A percentile compares a stretch with the other conserved stretches of the same genome.
Evolutionary conservation across 2,888 invertebrate genomes (phyloP).

Genomic region (Oligia fasciuncula): DNA sequence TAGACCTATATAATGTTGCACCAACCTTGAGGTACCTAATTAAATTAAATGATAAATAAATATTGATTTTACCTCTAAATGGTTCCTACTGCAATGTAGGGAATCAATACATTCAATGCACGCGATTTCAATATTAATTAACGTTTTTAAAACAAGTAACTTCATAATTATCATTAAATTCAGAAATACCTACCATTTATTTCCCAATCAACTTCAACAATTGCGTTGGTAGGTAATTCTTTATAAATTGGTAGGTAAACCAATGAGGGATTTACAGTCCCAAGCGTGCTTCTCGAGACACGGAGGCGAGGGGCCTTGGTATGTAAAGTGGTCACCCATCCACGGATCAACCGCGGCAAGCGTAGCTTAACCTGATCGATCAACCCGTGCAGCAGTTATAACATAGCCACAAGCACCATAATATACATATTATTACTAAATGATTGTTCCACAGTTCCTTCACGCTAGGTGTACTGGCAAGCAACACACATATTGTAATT

Average conservation of each 20-base stretch:
- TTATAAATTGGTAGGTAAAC: constrained; percentile 11
- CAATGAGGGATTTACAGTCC: background rate
- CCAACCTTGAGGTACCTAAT: background rate
- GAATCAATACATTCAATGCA: constrained; percentile 13
- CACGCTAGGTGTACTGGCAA: constrained; percentile 28
- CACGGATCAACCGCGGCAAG: no score
- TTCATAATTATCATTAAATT: background rate
- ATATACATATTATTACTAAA: constrained; percentile 22
- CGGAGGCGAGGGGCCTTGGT: no score
- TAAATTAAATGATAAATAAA: background rate
- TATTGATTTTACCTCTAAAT: constrained; percentile 22
- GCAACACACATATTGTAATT: constrained; percentile 57
- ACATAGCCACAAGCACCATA: background rate
- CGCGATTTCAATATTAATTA: constrained; percentile 18
- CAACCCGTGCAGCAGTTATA: no score
- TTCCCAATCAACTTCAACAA: background rate
- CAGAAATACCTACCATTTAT: background rate
- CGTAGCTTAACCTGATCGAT: no score
- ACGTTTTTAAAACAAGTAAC: background rate
- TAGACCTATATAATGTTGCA: background rate
- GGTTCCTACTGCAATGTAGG: constrained; percentile 8
- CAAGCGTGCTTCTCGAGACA: no score
- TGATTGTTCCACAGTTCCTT: constrained; percentile 30
- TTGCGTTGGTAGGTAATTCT: background rate
- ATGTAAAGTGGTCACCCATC: no score